Conservation (phyloP, 1,140 invertebrate genomes). For the Drosophila asahinai region DNA sequence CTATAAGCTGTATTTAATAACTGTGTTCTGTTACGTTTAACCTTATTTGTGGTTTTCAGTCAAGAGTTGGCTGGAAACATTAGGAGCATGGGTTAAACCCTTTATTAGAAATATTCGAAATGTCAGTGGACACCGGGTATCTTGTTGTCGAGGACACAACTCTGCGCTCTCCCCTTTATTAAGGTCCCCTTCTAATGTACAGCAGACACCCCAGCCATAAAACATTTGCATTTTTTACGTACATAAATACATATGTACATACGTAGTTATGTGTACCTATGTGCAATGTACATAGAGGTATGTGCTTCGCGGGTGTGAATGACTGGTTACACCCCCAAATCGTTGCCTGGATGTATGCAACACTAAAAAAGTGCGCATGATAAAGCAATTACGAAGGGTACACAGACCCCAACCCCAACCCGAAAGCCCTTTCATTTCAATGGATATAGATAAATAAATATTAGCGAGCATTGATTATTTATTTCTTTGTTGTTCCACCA, state of each 20-base stretch:
- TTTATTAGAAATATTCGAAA: not conserved
- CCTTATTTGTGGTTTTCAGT: too few relatives aligned
- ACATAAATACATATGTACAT: slow-evolving; percentile 38
- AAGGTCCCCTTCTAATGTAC: slow-evolving; percentile 28
- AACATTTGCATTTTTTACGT: slow-evolving; percentile 77
- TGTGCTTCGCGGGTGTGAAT: slow-evolving; percentile 47
- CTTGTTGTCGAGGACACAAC: slow-evolving; percentile 42
- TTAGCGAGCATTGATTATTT: slow-evolving; percentile 37
- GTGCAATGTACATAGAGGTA: slow-evolving; percentile 44
- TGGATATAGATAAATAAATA: slow-evolving; percentile 57
- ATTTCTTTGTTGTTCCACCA: slow-evolving; percentile 40
- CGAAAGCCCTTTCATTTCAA: slow-evolving; percentile 13
- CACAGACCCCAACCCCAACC: slow-evolving; percentile 26
- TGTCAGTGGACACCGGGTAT: slow-evolving; percentile 41
- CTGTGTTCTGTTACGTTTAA: too few relatives aligned
- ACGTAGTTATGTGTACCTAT: slow-evolving; percentile 29
- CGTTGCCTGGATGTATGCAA: slow-evolving; percentile 76
- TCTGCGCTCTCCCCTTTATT: slow-evolving; percentile 13
- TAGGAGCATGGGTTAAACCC: not conserved
- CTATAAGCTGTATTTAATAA: too few relatives aligned
- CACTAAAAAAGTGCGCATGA: slow-evolving; percentile 77
- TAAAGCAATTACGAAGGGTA: slow-evolving; percentile 50
- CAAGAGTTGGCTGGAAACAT: not conserved
- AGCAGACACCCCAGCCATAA: slow-evolving; percentile 55
- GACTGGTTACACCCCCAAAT: slow-evolving; percentile 60